These are phyloP conservation scores for Spisula subtruncata DNA, from an alignment of 2,888 invertebrate genomes.

Conservation along the genomic window DNA sequence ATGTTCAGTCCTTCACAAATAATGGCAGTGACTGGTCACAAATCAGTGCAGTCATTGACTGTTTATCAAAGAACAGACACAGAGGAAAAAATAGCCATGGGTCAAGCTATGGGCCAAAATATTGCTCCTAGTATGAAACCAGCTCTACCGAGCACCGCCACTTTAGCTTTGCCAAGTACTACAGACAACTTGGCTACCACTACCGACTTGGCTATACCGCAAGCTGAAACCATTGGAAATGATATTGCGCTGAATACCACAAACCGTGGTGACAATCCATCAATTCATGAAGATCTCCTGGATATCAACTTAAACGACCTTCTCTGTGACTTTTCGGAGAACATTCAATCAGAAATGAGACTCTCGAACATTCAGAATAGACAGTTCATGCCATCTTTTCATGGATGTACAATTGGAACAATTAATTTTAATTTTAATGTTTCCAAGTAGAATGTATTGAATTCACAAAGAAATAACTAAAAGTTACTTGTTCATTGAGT, in stretches of 20 bases:
- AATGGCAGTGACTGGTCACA: constrained; percentile 68
- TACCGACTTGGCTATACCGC: neutral
- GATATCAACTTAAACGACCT: neutral
- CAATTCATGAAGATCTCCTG: neutral
- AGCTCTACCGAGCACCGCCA: neutral
- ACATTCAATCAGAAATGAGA: too few relatives aligned
- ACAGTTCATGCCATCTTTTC: too few relatives aligned
- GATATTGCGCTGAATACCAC: neutral
- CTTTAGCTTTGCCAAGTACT: neutral
- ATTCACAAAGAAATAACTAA: too few relatives aligned
- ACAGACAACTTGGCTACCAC: too few relatives aligned
- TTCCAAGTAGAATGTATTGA: too few relatives aligned
- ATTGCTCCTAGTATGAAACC: neutral
- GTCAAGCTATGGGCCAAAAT: neutral
- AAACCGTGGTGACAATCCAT: neutral
- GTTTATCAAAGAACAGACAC: constrained; percentile 61
- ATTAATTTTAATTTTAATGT: too few relatives aligned
- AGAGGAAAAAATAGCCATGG: constrained; percentile 63
- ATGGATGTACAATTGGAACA: too few relatives aligned
- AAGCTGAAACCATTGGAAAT: neutral
- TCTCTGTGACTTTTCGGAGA: neutral
- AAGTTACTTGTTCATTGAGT: too few relatives aligned
- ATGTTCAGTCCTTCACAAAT: constrained; percentile 61
- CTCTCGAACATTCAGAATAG: too few relatives aligned
- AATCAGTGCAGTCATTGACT: constrained; percentile 54